A percentile compares a stretch with the other conserved stretches of the same genome.
These are phyloP conservation scores for Diceros bicornis DNA, from an alignment of 2,797 vertebrate genomes.

Conservation along the genomic window DNA sequence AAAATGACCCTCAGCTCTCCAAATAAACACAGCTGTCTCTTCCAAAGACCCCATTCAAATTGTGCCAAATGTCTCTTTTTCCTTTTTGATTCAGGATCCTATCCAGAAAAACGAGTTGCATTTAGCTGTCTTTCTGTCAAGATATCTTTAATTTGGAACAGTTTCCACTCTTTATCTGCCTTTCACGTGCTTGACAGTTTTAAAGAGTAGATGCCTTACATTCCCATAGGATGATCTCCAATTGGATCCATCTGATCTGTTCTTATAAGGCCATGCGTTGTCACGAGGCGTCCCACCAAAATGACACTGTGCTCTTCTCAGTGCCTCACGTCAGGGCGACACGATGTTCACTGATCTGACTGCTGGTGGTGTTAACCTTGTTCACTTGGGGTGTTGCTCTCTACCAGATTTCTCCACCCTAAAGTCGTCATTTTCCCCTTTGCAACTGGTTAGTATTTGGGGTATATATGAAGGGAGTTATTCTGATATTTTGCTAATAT, in stretches of 20 bases:
- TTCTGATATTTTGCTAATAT: not conserved
- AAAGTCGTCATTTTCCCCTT: not conserved
- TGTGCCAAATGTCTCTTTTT: not conserved
- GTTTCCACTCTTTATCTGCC: not conserved
- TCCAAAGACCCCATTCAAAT: not conserved
- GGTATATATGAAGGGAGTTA: not conserved
- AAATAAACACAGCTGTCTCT: not conserved
- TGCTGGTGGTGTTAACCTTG: not conserved
- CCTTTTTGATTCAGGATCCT: not conserved
- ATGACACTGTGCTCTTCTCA: not conserved
- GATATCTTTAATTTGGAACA: not conserved
- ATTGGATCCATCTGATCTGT: not conserved
- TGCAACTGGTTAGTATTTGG: not conserved
- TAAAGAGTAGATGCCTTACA: not conserved
- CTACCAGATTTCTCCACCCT: not conserved
- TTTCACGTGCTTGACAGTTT: not conserved
- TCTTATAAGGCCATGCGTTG: accelerated
- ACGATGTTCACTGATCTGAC: not conserved
- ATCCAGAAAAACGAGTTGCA: not conserved
- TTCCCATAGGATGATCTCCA: not conserved
- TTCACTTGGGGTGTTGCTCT: not conserved
- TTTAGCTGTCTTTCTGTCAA: not conserved
- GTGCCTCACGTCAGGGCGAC: not conserved
- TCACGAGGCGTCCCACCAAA: not conserved
- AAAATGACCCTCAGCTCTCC: not conserved